Percentiles rank a stretch among this genome's conserved stretches.
Evolutionary conservation across 1,140 invertebrate species (phyloP).

Genomic region (Yoshiicerus persimilis): DNA sequence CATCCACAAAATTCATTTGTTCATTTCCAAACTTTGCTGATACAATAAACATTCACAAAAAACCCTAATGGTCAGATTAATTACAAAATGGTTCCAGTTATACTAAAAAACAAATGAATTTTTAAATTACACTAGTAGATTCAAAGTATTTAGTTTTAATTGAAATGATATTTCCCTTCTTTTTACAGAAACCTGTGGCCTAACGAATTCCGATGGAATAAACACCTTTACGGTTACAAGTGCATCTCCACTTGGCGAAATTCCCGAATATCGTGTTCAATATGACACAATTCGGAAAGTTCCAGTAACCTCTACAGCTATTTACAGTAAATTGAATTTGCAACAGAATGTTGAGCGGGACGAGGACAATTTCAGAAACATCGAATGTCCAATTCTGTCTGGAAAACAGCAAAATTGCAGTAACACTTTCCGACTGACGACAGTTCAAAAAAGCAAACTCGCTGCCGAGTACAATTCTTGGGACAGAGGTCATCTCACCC

Average conservation of each 20-base stretch:
- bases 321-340: not conserved
- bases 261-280: not conserved
- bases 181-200: not conserved
- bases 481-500: constrained; percentile 33
- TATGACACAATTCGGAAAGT: not conserved
- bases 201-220: not conserved
- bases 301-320: not conserved
- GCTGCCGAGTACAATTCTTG: not conserved
- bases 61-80: no score
- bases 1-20: no score
- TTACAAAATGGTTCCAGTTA: no score
- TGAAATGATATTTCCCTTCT: not conserved
- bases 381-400: not conserved
- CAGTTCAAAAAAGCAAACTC: not conserved
- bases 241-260: not conserved
- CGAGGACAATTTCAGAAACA: not conserved
- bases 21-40: no score
- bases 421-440: not conserved
- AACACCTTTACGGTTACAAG: not conserved
- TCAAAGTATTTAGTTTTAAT: not conserved
- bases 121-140: no score
- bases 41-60: no score
- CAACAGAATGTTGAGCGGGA: not conserved
- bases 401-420: not conserved
- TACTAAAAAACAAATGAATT: no score